Base-by-base conservation (phyloP, 2,113 vertebrate genomes). In the Chaetodon auriga region DNA sequence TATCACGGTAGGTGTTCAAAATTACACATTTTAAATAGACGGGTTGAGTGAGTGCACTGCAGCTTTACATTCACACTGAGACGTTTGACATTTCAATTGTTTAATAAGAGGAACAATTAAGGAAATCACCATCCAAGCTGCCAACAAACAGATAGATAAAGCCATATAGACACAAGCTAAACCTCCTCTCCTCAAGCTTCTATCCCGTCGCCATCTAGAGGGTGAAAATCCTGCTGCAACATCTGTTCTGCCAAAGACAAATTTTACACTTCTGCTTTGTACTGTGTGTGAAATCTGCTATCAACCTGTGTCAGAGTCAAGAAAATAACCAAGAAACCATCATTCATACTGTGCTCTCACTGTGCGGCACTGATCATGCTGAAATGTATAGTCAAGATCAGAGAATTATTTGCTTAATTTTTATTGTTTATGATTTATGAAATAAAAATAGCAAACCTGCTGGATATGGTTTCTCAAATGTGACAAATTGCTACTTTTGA, bases 161-260 rank as follows among this genome's bases (percentile, higher is more conserved):
- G 38, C 48, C 62, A n/a, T 5, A 72, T 4, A 68, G 30, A 81
- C 30, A 16, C 25, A 16, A 71, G n/a, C 4, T 58, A n/a, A 68
- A 81, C 3, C 70, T 81, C 38, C 5, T 0, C 46, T 81, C 38
- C 16, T 70, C 36, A 46, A 68, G 62, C 57, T 38, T 78, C 87
- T 41, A 64, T 78, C 51, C 43, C 43, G 65, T 11, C 60, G 83
- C 92, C 90, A 91, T 72, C 89, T 92, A 87, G 71, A 77, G 88
- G 89, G 43, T 9, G 38, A 41, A 85, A 80, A 62, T 58, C 35
- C 58, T 11, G 23, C 49, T 82, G 75, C 84, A 86, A 53, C 25
- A 25, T 43, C 7, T 16, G 23, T 16, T 18, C 13, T 68, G 63
- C 4, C 35, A 18, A 25, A 43, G 16, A 48, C 2, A 41, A 48